phyloP scores from a whole-genome alignment of 2,888 invertebrate species.

The Apamea crenata region DNA sequence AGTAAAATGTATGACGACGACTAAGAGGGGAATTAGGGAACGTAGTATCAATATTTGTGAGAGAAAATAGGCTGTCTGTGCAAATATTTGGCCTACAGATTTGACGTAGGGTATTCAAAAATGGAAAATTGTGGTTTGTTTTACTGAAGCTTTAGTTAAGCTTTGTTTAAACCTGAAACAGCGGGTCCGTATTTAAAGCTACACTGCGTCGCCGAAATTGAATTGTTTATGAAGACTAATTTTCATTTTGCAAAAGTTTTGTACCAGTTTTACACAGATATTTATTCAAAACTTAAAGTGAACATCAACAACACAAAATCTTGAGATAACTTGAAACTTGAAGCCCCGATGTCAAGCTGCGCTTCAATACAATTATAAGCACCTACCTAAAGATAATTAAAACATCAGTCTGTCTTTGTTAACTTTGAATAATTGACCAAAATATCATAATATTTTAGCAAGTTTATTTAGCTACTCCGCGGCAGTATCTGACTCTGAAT shows the following conservation, averaged over 20 bases:
- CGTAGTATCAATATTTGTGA: constrained; percentile 28
- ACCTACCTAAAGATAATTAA: constrained; percentile 8
- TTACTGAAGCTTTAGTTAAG: constrained; percentile 3
- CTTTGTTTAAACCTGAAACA: background rate
- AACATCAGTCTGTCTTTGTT: constrained; percentile 9
- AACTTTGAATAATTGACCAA: constrained; percentile 6
- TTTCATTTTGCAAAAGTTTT: constrained; percentile 20
- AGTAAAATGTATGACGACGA: constrained; percentile 48
- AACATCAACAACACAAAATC: constrained; percentile 30
- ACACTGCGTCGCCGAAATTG: background rate
- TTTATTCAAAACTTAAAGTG: constrained; percentile 51
- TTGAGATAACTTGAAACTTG: constrained; percentile 27
- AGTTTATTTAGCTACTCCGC: background rate
- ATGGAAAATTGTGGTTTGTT: background rate
- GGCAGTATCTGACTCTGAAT: constrained; percentile 1
- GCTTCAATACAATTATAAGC: constrained; percentile 21
- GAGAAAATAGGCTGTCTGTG: constrained; percentile 18
- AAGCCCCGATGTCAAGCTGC: constrained; percentile 10
- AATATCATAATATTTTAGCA: background rate
- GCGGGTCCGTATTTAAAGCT: background rate
- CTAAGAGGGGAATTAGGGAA: constrained; percentile 30
- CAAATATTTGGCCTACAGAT: constrained; percentile 18
- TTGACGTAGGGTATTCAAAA: constrained; percentile 13
- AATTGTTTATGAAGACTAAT: constrained; percentile 29
- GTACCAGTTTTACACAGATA: constrained; percentile 22